A percentile compares a stretch with the other conserved stretches of the same genome.
Evolutionary conservation across 2,797 vertebrate species (phyloP).

Genomic region (Hemibagrus guttatus): DNA sequence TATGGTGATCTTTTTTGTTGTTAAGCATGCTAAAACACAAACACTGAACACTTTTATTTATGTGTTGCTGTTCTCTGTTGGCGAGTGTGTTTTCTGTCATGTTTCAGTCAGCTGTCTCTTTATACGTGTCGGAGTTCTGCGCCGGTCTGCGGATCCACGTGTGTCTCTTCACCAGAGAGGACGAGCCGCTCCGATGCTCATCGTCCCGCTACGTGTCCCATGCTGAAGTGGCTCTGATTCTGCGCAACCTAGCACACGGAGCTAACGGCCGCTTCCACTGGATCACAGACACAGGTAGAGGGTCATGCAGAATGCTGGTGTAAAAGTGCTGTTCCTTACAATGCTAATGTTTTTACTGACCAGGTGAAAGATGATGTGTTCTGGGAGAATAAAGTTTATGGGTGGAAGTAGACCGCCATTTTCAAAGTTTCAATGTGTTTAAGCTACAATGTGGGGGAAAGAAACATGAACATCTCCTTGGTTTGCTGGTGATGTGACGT

Average conservation of each 20-base stretch:
- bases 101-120: conserved; percentile 65
- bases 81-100: background rate
- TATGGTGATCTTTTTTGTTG: background rate
- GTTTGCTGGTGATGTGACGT: background rate
- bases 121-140: conserved; percentile 72
- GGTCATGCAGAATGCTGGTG: background rate
- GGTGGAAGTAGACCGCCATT: background rate
- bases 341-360: background rate
- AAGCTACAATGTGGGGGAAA: background rate
- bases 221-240: conserved; percentile 57
- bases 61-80: background rate
- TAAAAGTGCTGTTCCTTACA: background rate
- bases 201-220: conserved; percentile 61
- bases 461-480: background rate
- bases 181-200: background rate
- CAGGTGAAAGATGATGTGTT: background rate
- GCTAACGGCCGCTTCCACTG: conserved; percentile 78
- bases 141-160: conserved; percentile 72
- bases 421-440: background rate
- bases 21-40: background rate
- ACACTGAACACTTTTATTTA: background rate
- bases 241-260: conserved; percentile 66
- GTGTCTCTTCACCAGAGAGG: conserved; percentile 69
- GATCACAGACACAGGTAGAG: conserved; percentile 79
- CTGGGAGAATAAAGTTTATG: background rate